Evolutionary conservation across 2,888 invertebrate species (phyloP).

Genomic region (Autographa pulchrina): DNA sequence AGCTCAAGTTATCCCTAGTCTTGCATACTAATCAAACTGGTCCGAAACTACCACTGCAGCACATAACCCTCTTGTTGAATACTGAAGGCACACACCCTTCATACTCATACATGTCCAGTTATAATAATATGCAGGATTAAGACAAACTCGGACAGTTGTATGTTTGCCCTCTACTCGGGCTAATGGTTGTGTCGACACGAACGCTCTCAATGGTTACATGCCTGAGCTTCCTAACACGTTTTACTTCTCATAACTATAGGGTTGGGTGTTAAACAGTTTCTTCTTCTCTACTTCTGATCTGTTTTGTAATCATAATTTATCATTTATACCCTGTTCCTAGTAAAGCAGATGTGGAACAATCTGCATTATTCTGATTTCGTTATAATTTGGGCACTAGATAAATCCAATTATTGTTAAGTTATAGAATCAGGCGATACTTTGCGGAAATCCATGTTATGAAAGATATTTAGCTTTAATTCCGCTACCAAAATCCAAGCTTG

Average conservation of each 20-base stretch:
- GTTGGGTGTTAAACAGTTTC: not conserved
- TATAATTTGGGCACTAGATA: too few relatives aligned
- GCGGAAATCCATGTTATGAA: too few relatives aligned
- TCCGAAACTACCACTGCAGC: not conserved
- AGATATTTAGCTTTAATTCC: too few relatives aligned
- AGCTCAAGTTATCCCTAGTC: too few relatives aligned
- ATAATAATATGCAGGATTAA: slow-evolving; percentile 7
- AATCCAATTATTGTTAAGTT: too few relatives aligned
- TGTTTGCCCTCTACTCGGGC: not conserved
- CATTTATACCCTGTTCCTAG: too few relatives aligned
- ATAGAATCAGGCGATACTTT: too few relatives aligned
- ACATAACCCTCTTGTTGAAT: not conserved
- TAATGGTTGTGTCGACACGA: slow-evolving; percentile 5
- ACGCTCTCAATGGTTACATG: not conserved
- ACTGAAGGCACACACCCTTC: not conserved
- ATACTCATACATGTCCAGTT: not conserved
- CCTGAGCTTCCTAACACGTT: not conserved
- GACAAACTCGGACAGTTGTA: not conserved
- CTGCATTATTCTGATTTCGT: too few relatives aligned
- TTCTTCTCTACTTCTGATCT: too few relatives aligned
- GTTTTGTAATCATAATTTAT: too few relatives aligned
- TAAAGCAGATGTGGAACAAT: too few relatives aligned
- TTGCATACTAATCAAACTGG: slow-evolving; percentile 4
- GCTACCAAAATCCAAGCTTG: too few relatives aligned
- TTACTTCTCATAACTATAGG: not conserved